These are phyloP conservation scores for Dryobota labecula DNA, from an alignment of 2,888 invertebrate genomes.

Conservation along the genomic window DNA sequence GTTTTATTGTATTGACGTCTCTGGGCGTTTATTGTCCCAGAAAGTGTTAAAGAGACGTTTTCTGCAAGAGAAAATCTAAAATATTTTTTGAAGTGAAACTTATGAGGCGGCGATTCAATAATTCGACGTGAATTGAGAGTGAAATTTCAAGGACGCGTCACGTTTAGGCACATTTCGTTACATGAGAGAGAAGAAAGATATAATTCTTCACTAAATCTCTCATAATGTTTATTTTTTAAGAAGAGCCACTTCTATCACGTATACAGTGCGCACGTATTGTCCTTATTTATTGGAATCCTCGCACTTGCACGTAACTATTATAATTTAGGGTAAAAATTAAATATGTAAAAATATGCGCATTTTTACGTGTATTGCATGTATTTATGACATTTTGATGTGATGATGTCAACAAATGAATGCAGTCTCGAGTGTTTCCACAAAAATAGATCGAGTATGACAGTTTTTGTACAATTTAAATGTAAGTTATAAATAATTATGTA, in stretches of 20 bases:
- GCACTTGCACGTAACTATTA: conserved; percentile 29
- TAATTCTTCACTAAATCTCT: no score
- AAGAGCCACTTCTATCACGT: no score
- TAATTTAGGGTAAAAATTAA: neutral
- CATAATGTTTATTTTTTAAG: no score
- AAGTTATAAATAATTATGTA: conserved; percentile 45
- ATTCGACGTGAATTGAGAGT: no score
- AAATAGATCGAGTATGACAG: neutral
- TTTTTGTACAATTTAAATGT: conserved; percentile 42
- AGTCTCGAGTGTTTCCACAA: neutral
- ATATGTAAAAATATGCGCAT: neutral
- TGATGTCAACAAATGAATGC: neutral
- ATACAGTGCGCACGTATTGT: neutral
- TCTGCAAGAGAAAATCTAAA: neutral
- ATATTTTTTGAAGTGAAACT: neutral
- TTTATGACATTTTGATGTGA: neutral
- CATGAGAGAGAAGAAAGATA: no score
- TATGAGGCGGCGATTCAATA: no score
- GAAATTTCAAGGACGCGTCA: no score
- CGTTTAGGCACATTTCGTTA: no score
- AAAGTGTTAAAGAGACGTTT: no score
- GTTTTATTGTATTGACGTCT: no score
- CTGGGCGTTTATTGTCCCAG: no score
- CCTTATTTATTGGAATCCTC: conserved; percentile 7
- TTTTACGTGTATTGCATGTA: neutral